These are phyloP conservation scores for Sphaerodactylus townsendi DNA, from an alignment of 2,113 vertebrate genomes.

Conservation along the genomic window DNA sequence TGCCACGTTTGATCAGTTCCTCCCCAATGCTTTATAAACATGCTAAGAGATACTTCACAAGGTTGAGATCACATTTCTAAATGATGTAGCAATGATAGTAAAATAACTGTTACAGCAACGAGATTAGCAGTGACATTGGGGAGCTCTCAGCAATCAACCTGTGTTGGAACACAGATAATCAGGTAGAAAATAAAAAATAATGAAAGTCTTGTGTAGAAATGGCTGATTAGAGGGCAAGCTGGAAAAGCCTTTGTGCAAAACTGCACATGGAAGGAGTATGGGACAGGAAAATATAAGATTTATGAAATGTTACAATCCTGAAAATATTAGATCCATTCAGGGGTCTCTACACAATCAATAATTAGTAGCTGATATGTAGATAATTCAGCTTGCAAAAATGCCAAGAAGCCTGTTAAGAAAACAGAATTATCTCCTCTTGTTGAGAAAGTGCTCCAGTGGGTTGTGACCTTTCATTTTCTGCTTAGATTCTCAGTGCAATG, in stretches of 20 bases:
- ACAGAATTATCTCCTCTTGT: neutral
- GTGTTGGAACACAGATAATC: conserved; percentile 64
- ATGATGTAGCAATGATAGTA: conserved; percentile 31
- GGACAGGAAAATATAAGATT: neutral
- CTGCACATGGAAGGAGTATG: neutral
- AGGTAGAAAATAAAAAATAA: conserved; percentile 42
- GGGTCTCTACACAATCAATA: neutral
- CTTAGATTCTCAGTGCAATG: too few species aligned
- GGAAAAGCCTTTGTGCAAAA: neutral
- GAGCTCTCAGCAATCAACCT: conserved; percentile 61
- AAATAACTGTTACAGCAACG: conserved; percentile 22
- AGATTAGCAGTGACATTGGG: conserved; percentile 22
- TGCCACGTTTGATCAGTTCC: too few species aligned
- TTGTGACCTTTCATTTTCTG: too few species aligned
- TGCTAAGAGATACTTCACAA: conserved; percentile 9
- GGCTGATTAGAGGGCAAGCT: conserved; percentile 51
- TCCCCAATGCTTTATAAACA: neutral
- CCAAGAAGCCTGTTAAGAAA: neutral
- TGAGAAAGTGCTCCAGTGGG: too few species aligned
- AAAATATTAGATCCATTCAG: neutral
- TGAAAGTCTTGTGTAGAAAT: conserved; percentile 22
- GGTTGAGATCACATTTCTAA: conserved; percentile 33
- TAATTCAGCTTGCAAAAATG: neutral
- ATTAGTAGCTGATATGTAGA: neutral
- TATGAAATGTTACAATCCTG: neutral